phyloP scores from a whole-genome alignment of 2,113 vertebrate genomes.

The Aptenodytes forsteri region DNA sequence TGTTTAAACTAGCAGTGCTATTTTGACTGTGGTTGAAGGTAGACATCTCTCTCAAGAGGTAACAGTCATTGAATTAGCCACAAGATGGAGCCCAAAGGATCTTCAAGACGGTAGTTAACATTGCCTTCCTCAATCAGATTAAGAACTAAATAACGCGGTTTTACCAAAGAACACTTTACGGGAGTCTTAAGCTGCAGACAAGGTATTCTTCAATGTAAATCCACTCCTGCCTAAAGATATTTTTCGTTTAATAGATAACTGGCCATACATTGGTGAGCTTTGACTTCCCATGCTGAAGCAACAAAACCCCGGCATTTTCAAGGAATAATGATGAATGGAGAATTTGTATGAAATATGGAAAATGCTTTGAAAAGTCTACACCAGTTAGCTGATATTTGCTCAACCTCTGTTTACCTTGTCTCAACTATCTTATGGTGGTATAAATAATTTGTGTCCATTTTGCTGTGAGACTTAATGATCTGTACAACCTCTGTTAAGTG shows the following conservation, averaged over 20 bases:
- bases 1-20: neutral
- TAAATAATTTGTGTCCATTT: neutral
- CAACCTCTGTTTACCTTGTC: neutral
- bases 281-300: neutral
- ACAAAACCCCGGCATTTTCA: neutral
- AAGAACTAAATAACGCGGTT: neutral
- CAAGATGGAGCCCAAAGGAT: slow-evolving; percentile 45
- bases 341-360: neutral
- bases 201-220: neutral
- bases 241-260: neutral
- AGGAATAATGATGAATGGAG: neutral
- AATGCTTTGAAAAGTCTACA: neutral
- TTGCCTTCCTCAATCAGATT: neutral
- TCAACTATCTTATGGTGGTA: neutral
- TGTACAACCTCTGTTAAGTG: neutral
- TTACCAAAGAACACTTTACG: neutral
- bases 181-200: neutral
- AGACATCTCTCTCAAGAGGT: neutral
- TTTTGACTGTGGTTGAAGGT: neutral
- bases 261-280: neutral
- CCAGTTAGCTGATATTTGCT: neutral
- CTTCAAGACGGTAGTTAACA: neutral
- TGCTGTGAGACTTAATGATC: neutral
- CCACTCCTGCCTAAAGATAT: neutral
- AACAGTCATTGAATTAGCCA: neutral